phyloP scores from a whole-genome alignment of 2,888 invertebrate genomes.

The Camponotus fellah region DNA sequence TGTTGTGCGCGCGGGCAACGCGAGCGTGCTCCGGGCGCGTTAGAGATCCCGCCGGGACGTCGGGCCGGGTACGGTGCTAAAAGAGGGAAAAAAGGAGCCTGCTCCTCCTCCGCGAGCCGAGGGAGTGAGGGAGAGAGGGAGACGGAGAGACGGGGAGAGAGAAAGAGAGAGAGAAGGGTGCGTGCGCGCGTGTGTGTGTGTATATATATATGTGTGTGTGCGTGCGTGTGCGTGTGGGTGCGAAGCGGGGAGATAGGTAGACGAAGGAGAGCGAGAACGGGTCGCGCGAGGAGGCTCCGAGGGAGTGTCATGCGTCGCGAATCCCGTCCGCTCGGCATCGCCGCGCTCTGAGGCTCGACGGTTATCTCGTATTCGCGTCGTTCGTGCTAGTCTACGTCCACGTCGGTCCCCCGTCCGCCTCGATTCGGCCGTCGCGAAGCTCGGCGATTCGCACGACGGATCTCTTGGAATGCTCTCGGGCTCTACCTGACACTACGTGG shows the following conservation, averaged over 20 bases:
- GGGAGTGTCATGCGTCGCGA: constrained; percentile 82
- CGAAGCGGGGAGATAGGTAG: not conserved
- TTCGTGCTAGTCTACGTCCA: constrained; percentile 24
- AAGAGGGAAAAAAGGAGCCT: constrained; percentile 66
- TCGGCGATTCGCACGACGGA: constrained; percentile 51
- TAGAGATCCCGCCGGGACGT: constrained; percentile 43
- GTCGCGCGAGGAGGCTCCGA: constrained; percentile 58
- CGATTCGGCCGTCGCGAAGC: constrained; percentile 32
- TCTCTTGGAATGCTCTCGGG: constrained; percentile 65
- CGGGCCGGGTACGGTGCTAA: constrained; percentile 61
- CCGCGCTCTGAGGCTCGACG: constrained; percentile 33
- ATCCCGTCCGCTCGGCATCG: constrained; percentile 67
- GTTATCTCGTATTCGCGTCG: not conserved
- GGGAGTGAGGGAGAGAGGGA: constrained; percentile 69
- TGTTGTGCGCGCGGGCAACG: constrained; percentile 76
- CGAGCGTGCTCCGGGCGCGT: constrained; percentile 66
- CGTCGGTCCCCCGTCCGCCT: constrained; percentile 11
- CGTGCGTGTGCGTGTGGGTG: not conserved
- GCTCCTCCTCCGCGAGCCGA: constrained; percentile 61
- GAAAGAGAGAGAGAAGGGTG: not conserved
- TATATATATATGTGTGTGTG: not conserved
- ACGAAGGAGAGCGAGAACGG: constrained; percentile 66
- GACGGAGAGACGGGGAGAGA: constrained; percentile 42
- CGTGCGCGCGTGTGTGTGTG: not conserved
- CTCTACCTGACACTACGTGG: constrained; percentile 67